Conservation (phyloP, 2,888 invertebrate species). For the Cryptocheilus praepositus region DNA sequence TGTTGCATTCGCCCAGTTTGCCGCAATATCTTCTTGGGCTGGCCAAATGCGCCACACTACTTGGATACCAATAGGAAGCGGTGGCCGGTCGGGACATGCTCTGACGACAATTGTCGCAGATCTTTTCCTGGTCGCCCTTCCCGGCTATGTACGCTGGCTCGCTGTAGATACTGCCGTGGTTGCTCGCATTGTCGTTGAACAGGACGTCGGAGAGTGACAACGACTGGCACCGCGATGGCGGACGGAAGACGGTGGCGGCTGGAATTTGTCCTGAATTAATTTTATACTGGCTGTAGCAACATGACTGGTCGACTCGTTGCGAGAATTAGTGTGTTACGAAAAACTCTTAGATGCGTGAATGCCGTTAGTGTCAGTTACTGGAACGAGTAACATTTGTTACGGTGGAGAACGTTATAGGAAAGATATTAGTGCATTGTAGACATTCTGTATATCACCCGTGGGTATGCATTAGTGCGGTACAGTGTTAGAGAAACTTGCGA, state of each 20-base stretch:
- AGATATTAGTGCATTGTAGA: too few species aligned
- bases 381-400: too few species aligned
- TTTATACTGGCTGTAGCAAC: constrained; percentile 42
- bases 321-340: too few species aligned
- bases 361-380: too few species aligned
- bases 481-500: too few species aligned
- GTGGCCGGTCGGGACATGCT: constrained; percentile 83
- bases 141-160: constrained; percentile 84
- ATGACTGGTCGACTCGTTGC: too few species aligned
- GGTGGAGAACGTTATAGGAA: too few species aligned
- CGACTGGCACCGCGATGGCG: constrained; percentile 83
- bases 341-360: too few species aligned
- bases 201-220: constrained; percentile 83
- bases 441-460: too few species aligned
- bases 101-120: constrained; percentile 85
- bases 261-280: constrained; percentile 65
- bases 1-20: constrained; percentile 77
- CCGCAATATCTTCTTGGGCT: constrained; percentile 83
- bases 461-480: too few species aligned
- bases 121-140: constrained; percentile 80
- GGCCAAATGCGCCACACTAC: constrained; percentile 72
- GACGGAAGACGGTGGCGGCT: constrained; percentile 71
- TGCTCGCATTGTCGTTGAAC: constrained; percentile 81
- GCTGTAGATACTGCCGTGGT: constrained; percentile 89
- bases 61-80: constrained; percentile 81